These are phyloP conservation scores for Gymnoscopelus braueri DNA, from an alignment of 2,797 vertebrate species.

Conservation along the genomic window DNA sequence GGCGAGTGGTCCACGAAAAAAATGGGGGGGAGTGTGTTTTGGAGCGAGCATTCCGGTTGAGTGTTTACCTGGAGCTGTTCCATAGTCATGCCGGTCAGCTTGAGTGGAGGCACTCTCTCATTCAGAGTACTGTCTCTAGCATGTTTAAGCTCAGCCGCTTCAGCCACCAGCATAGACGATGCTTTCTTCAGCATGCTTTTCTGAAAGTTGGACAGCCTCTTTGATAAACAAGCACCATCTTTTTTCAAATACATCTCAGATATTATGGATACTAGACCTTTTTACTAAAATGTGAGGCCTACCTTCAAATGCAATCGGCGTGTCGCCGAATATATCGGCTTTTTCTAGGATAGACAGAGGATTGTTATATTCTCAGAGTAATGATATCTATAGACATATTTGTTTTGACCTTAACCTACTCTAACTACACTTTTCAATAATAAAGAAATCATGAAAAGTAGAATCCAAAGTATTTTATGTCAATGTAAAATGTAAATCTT, in stretches of 20 bases:
- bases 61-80: constrained; percentile 75
- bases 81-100: constrained; percentile 68
- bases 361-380: background rate
- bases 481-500: too few species aligned
- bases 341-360: constrained; percentile 64
- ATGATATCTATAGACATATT: background rate
- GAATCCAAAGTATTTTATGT: background rate
- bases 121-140: constrained; percentile 68
- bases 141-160: constrained; percentile 57
- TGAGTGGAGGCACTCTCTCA: constrained; percentile 65
- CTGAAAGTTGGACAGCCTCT: constrained; percentile 44
- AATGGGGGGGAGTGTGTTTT: too few species aligned
- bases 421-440: too few species aligned
- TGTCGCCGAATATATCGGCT: constrained; percentile 78
- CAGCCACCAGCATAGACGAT: constrained; percentile 70
- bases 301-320: constrained; percentile 79
- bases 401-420: background rate
- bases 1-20: too few species aligned
- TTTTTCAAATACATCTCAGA: background rate
- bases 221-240: background rate
- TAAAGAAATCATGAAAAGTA: background rate
- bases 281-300: constrained; percentile 1
- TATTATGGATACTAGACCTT: background rate
- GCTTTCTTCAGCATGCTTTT: constrained; percentile 79
- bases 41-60: too few species aligned